Percentiles rank a stretch among this genome's conserved stretches.
Evolutionary conservation across 2,888 invertebrate genomes (phyloP).

Genomic region (Acanthosoma haemorrhoidale): DNA sequence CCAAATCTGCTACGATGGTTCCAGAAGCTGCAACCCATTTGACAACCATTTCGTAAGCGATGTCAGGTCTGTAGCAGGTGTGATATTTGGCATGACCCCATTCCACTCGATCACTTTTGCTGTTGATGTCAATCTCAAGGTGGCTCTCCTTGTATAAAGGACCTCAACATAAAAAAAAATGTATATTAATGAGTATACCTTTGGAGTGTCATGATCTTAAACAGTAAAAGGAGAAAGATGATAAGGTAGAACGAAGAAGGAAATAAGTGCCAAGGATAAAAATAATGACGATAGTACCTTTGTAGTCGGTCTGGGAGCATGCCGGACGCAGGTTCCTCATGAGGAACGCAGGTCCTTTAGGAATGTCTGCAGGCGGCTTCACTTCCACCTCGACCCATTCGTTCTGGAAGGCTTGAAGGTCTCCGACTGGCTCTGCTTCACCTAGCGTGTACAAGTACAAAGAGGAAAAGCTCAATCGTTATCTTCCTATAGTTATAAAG

Average conservation of each 20-base stretch:
- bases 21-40: conserved; percentile 98
- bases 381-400: conserved; percentile 89
- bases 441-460: too few species aligned
- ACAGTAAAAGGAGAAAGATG: too few species aligned
- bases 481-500: too few species aligned
- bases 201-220: too few species aligned
- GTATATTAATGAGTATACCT: not conserved
- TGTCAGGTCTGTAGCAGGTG: conserved; percentile 77
- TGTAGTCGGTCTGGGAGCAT: conserved; percentile 29
- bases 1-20: conserved; percentile 86
- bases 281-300: conserved; percentile 7
- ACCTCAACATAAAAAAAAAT: conserved; percentile 45
- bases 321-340: conserved; percentile 34
- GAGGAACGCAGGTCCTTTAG: conserved; percentile 35
- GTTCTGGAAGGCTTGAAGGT: conserved; percentile 77
- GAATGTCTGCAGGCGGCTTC: conserved; percentile 47
- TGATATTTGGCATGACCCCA: conserved; percentile 94
- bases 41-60: conserved; percentile 89
- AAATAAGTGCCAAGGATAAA: too few species aligned
- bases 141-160: conserved; percentile 75
- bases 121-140: conserved; percentile 76
- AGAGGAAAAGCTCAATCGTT: too few species aligned
- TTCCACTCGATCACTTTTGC: conserved; percentile 84
- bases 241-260: too few species aligned
- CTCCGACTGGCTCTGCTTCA: conserved; percentile 55